phyloP scores from a whole-genome alignment of 2,888 invertebrate genomes.

The Ptilodon capucinus region DNA sequence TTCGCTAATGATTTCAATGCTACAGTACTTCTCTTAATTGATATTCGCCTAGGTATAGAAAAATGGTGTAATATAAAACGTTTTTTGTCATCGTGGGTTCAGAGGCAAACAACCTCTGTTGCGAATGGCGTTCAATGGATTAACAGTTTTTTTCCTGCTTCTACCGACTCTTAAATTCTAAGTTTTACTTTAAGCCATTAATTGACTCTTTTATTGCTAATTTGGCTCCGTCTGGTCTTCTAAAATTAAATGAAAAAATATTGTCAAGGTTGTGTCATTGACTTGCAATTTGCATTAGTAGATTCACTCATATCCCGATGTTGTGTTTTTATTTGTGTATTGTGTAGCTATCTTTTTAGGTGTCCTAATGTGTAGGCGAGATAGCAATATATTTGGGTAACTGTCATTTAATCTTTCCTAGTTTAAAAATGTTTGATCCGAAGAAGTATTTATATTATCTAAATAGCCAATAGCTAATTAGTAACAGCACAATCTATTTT shows the following conservation, averaged over 20 bases:
- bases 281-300: neutral
- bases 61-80: neutral
- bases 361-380: too few relatives aligned
- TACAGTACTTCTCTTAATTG: neutral
- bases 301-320: neutral
- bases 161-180: slow-evolving; percentile 23
- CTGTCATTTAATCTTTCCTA: too few relatives aligned
- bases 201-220: slow-evolving; percentile 20
- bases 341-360: too few relatives aligned
- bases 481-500: slow-evolving; percentile 18
- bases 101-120: slow-evolving; percentile 50
- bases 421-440: neutral
- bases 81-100: slow-evolving; percentile 40
- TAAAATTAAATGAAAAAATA: neutral
- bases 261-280: neutral
- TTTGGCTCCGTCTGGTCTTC: neutral
- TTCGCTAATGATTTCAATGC: neutral
- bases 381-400: neutral
- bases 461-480: slow-evolving; percentile 6
- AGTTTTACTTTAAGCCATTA: slow-evolving; percentile 23
- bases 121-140: slow-evolving; percentile 46
- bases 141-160: slow-evolving; percentile 33
- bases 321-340: neutral
- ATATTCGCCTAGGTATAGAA: neutral
- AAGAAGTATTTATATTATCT: neutral